These are phyloP conservation scores for Brachyrhaphis roseni DNA, from an alignment of 2,797 vertebrate genomes.

Conservation along the genomic window DNA sequence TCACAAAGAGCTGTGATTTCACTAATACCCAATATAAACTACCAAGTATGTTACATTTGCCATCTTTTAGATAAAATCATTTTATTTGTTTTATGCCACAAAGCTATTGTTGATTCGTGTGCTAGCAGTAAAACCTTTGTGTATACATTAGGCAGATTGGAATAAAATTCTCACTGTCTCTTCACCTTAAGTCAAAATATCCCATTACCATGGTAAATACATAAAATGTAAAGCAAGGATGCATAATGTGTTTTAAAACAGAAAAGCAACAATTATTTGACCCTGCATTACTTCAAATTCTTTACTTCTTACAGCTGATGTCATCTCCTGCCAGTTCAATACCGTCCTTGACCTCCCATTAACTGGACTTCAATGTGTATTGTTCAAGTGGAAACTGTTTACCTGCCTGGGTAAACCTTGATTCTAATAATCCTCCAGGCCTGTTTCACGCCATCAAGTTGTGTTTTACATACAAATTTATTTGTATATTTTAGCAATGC, in stretches of 20 bases:
- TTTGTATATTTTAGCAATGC: not conserved
- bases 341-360: not conserved
- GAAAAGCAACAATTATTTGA: not conserved
- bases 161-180: not conserved
- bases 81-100: not conserved
- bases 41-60: not conserved
- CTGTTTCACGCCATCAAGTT: not conserved
- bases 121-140: not conserved
- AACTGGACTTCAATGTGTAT: not conserved
- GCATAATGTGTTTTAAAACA: not conserved
- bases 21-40: slow-evolving; percentile 23
- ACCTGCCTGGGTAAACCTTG: not conserved
- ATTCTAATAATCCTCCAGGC: not conserved
- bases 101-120: not conserved
- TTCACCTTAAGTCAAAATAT: not conserved
- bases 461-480: not conserved
- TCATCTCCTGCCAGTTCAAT: not conserved
- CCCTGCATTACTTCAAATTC: not conserved
- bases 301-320: not conserved
- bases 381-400: not conserved
- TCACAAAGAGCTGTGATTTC: slow-evolving; percentile 31
- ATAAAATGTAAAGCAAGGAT: not conserved
- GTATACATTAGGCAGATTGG: not conserved
- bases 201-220: not conserved
- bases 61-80: not conserved